Evolutionary conservation across 2,888 invertebrate genomes (phyloP), one percentile per base, ranked within the genome.

Genomic region (Epinotia demarniana): DNA sequence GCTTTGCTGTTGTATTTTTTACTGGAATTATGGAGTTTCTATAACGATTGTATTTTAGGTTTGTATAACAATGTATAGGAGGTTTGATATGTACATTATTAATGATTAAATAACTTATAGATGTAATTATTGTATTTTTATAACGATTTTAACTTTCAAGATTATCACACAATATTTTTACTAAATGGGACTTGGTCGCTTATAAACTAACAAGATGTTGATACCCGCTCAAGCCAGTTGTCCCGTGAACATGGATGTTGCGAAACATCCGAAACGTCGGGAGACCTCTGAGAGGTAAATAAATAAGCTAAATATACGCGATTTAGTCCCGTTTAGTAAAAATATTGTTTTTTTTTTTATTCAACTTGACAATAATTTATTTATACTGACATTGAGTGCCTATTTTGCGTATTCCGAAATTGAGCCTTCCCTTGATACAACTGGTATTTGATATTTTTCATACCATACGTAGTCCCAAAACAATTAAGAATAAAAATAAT

Each of bases 41-140:
- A 72, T 55, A 33, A 63, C 5, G 19, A 64, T 39, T 71, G 55
- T 72, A 67, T 75, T 66, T 75, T 67, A 60, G n/a, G 19, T 58
- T 53, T 75, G 5, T 70, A 70, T 63, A 19, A 55, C 12, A 67
- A 66, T 60, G 55, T 60, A 64, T 64, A 18, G 33, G n/a, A 39
- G 23, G 75, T 75, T 75, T 72, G 55, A 67, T 75, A 71, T 75
- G 75, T 75, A 75, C 75, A 61, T 67, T 57, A 75, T 43, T 72
- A 72, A 53, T 43, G 11, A 19, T 75, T 49, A 49, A 71, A 71
- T 61, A 43, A 64, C 33, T 70, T 27, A 49, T n/a, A n/a, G n/a
- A n/a, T 74, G 23, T 64, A 71, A 55, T 58, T 49, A 18, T 49
- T 39, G 12, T 60, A 53, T 60, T 72, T 27, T 27, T 27, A 27